Conservation (phyloP, 2,888 invertebrate species). For the Drosophila peninsularis region DNA sequence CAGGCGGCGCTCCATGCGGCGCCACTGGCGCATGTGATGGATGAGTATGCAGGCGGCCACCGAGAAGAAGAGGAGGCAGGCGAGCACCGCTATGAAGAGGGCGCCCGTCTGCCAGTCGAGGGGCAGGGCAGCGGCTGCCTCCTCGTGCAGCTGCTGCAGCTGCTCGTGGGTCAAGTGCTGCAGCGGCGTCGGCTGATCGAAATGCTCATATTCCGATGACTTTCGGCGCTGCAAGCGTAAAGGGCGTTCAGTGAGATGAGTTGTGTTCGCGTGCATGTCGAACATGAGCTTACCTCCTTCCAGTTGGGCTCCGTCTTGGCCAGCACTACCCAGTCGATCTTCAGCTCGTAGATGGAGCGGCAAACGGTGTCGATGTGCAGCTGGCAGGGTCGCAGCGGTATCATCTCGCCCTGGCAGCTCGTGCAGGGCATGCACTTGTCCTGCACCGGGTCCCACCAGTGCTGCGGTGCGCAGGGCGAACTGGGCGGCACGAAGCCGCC, state of each 20-base stretch:
- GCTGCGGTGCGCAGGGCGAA: conserved; percentile 86
- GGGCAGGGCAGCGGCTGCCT: conserved; percentile 83
- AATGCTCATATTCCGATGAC: conserved; percentile 76
- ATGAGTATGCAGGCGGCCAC: conserved; percentile 91
- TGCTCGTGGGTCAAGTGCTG: conserved; percentile 81
- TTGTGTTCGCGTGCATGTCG: not conserved
- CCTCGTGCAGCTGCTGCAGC: conserved; percentile 80
- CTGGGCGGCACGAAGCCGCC: conserved; percentile 39
- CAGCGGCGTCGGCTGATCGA: conserved; percentile 55
- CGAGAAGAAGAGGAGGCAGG: conserved; percentile 92
- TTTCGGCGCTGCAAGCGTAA: conserved; percentile 80
- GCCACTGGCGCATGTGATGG: conserved; percentile 92
- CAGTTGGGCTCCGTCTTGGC: conserved; percentile 85
- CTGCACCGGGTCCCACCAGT: conserved; percentile 89
- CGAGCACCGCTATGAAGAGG: conserved; percentile 89
- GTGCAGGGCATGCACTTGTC: conserved; percentile 90
- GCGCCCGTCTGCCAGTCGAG: conserved; percentile 91
- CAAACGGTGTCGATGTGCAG: conserved; percentile 91
- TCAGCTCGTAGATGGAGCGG: conserved; percentile 88
- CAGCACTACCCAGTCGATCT: conserved; percentile 87
- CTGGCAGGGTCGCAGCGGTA: conserved; percentile 90
- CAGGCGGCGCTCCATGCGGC: conserved; percentile 90
- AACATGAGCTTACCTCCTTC: conserved; percentile 81
- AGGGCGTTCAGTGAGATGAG: not conserved
- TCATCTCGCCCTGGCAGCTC: conserved; percentile 87